Percentiles rank a stretch among this genome's conserved stretches.
Conservation (phyloP, 2,113 vertebrate species). For the Salvelinus sp. region DNA sequence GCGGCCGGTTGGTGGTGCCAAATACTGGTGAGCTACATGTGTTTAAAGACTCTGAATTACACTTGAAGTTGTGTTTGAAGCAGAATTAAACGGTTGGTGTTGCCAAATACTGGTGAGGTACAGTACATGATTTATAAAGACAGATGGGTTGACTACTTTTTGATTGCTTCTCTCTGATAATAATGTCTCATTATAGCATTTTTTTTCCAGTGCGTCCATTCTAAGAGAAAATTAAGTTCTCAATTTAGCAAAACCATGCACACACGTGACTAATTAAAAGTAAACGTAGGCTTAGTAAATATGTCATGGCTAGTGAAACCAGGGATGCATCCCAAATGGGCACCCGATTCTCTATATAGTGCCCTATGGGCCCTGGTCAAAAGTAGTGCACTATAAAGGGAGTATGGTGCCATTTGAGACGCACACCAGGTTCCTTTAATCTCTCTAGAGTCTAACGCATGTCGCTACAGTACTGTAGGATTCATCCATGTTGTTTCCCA, state of each 20-base stretch:
- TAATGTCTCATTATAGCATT: background rate
- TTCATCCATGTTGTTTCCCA: slow-evolving; percentile 23
- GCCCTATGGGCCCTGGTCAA: no score
- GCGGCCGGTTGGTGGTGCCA: slow-evolving; percentile 88
- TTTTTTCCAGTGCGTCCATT: background rate
- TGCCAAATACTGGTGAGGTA: slow-evolving; percentile 86
- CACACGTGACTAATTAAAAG: background rate
- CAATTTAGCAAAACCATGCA: background rate
- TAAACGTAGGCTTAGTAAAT: background rate
- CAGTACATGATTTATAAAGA: background rate
- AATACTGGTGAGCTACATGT: slow-evolving; percentile 82
- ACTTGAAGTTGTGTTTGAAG: no score
- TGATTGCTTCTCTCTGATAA: background rate
- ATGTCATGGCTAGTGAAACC: background rate
- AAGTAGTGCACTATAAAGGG: background rate
- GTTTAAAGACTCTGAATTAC: no score
- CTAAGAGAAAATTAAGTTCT: background rate
- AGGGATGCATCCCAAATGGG: no score
- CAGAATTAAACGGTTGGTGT: no score
- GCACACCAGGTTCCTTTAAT: no score
- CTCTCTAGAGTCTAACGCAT: no score
- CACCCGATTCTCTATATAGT: no score
- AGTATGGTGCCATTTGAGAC: no score
- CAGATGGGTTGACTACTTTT: background rate
- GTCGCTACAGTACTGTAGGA: slow-evolving; percentile 28